Percentiles rank a stretch among this genome's conserved stretches.
Conservation (phyloP, 2,113 vertebrate genomes). For the Petroica traversi region DNA sequence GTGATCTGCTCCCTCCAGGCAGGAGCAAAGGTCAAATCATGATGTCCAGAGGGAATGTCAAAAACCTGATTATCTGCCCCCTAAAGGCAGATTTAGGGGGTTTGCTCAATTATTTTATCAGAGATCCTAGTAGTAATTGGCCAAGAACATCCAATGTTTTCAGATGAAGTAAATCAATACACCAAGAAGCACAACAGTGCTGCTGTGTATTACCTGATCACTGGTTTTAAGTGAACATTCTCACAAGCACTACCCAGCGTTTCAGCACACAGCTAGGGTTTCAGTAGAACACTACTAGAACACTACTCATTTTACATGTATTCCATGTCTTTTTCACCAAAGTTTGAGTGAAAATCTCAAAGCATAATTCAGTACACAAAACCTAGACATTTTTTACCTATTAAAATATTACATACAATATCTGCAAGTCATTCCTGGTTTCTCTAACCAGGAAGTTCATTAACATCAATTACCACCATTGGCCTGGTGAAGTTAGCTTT, state of each 20-base stretch:
- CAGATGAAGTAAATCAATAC: background rate
- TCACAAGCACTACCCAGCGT: background rate
- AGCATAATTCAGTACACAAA: background rate
- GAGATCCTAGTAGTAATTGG: background rate
- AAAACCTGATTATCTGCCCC: background rate
- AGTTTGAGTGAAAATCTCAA: background rate
- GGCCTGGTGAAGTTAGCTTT: background rate
- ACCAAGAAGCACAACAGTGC: background rate
- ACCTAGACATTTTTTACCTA: background rate
- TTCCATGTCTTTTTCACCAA: background rate
- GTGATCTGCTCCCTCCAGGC: background rate
- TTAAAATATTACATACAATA: background rate
- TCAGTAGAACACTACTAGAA: background rate
- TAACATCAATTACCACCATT: background rate
- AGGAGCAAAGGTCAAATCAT: background rate
- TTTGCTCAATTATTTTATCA: background rate
- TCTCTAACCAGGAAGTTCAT: background rate
- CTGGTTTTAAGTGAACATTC: background rate
- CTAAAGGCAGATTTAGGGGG: background rate
- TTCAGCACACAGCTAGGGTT: background rate
- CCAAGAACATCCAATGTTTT: background rate
- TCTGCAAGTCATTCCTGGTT: background rate
- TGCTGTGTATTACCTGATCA: background rate
- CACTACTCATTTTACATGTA: background rate
- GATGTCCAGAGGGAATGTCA: background rate